Evolutionary conservation across 2,888 invertebrate species (phyloP), one percentile per base, ranked within the genome.

Genomic region (Papilio gigon): DNA sequence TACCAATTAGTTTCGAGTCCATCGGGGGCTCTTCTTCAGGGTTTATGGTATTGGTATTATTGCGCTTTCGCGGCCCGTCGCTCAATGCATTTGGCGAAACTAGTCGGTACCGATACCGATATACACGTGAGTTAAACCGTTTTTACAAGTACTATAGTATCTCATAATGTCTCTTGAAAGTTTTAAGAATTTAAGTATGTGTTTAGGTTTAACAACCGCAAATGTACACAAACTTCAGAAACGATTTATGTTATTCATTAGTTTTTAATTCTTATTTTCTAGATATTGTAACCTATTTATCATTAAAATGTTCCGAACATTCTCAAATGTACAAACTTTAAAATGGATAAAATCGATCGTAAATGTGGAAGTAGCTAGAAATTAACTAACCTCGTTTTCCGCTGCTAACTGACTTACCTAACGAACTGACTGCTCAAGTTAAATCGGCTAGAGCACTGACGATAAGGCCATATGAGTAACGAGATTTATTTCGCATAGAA

Each of bases 361-460:
- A 63, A 63, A 63, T 22, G 47, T 63, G 47, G 63, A 50, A 63
- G 63, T 63, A 47, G 47, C 14, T 50, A 20, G 47, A 47, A 63
- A 64, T 62, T 62, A 44, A 44, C 62, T 62, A 62, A 62, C 53
- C 37, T 53, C 50, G 47, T 64, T 64, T n/a, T 37, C 64, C 22
- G 25, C 53, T 64, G 12, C 64, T 64, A 64, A 64, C 64, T 53
- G 64, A 64, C 64, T 63, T 63, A 50, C 50, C 64, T 64, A 64
- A 64, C 53, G 64, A 64, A 64, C 64, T 64, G 35, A 9, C 64
- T 53, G 50, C 14, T 64, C 27, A 35, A 64, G 53, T 53, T 53
- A 53, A 53, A 53, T 53, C 53, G 53, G 53, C 27, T 53, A n/a
- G 53, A 30, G 53, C 30, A 53, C 53, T 53, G 8, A 53, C 53